A percentile compares a stretch with the other conserved stretches of the same genome.
Evolutionary conservation across 2,113 vertebrate species (phyloP).

Genomic region (Pelvicachromis taeniatus): DNA sequence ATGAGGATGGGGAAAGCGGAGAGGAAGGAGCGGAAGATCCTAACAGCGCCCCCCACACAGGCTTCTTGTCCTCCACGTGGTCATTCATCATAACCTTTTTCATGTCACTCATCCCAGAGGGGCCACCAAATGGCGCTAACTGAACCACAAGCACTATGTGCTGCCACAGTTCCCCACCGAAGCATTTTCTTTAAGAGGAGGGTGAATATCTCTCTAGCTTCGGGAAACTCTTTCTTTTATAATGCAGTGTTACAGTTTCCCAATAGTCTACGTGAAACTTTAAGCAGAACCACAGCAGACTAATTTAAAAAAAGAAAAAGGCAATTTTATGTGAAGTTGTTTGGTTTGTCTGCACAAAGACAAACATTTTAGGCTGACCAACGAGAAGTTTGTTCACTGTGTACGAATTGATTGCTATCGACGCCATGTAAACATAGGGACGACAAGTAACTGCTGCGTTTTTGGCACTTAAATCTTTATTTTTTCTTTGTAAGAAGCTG

Average conservation of each 20-base stretch:
- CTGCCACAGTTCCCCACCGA: neutral
- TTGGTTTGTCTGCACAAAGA: neutral
- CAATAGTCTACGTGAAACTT: neutral
- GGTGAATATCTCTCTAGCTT: neutral
- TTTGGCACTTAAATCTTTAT: neutral
- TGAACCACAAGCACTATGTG: conserved; percentile 51
- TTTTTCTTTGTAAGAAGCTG: conserved; percentile 30
- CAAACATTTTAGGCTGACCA: neutral
- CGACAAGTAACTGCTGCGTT: neutral
- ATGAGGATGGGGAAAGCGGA: conserved; percentile 74
- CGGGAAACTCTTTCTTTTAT: conserved; percentile 3
- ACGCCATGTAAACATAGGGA: conserved; percentile 10
- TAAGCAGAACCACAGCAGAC: conserved; percentile 13
- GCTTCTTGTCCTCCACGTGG: conserved; percentile 91
- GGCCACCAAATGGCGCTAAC: conserved; percentile 88
- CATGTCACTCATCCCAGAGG: conserved; percentile 94
- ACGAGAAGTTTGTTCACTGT: neutral
- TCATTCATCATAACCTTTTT: conserved; percentile 96
- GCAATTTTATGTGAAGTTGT: neutral
- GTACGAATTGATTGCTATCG: neutral
- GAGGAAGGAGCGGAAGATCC: conserved; percentile 80
- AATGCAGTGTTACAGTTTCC: conserved; percentile 15
- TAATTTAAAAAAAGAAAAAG: neutral
- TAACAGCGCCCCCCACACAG: conserved; percentile 73
- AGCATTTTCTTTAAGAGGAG: neutral